Base-by-base conservation (phyloP, 2,113 vertebrate species). In the Neopipo cinnamomea region DNA sequence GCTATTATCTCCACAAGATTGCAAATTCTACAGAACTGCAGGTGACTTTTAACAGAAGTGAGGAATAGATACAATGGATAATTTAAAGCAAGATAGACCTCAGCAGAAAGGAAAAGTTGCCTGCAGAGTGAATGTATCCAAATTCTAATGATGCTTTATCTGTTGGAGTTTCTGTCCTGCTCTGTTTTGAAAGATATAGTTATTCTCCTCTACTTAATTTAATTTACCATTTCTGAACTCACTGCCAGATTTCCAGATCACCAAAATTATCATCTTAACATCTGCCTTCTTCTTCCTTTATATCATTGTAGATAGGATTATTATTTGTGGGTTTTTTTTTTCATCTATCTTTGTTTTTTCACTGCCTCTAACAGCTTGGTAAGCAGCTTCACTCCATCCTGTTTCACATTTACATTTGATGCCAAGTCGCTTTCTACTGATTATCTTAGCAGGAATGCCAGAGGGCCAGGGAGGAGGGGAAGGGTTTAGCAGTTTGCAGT, bases 361-460 rank as follows among this genome's bases (percentile, higher is more conserved):
- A 63, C 62, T 89, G 88, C 22, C 70, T 95, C 68, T 94, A 91
- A 76, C 93, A 98, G 94, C 61, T 96, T 93, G 89, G 88, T 85
- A 97, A 97, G 94, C 39, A 93, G 80, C 74, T 96, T 95, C 91
- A 53, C 78, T 94, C 62, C 78, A 84, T 87, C 71, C 93, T 97
- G 88, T 94, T 95, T 97, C 94, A 93, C 84, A 97, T 97, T 97
- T 96, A 85, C 80, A 95, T 91, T 96, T 93, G 86, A 81, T 96
- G 83, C 95, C 94, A 97, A 96, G 87, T 95, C 72, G 39, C 76
- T 77, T 96, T 96, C 76, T 88, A 85, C 96, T 97, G 97, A 98
- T 97, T 97, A 94, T 96, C 97, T 98, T 97, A 97, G 95, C 85
- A 97, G 91, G 95, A 93, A 93, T 93, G 63, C 95, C 93, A 94